phyloP scores from a whole-genome alignment of 2,888 invertebrate species.

The Hyposoter dolosus region DNA sequence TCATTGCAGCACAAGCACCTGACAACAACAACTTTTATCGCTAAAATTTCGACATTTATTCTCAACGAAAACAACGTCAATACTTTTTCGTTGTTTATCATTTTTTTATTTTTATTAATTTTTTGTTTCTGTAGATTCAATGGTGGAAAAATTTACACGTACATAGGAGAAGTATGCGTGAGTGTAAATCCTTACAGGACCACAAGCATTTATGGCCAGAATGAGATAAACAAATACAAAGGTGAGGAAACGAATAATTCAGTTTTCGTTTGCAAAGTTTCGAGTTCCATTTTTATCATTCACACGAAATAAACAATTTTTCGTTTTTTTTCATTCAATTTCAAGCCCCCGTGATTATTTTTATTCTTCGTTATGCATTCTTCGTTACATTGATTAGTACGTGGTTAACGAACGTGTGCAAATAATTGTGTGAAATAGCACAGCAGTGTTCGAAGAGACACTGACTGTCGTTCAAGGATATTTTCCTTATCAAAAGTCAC shows the following conservation, averaged over 20 bases:
- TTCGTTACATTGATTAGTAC: background rate
- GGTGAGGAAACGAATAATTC: slow-evolving; percentile 84
- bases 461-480: slow-evolving; percentile 15
- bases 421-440: background rate
- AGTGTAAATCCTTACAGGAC: slow-evolving; percentile 98
- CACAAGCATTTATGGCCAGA: slow-evolving; percentile 95
- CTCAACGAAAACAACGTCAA: background rate
- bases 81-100: background rate
- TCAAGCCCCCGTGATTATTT: background rate
- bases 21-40: background rate
- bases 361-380: background rate
- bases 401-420: background rate
- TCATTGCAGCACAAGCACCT: background rate
- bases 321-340: background rate
- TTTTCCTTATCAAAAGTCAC: slow-evolving; percentile 13
- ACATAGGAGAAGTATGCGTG: slow-evolving; percentile 99
- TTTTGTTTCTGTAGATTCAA: slow-evolving; percentile 89
- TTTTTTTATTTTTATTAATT: background rate
- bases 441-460: background rate
- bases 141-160: slow-evolving; percentile 97
- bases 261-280: background rate
- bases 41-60: background rate
- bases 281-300: background rate
- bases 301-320: background rate
- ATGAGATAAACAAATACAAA: slow-evolving; percentile 95